phyloP scores from a whole-genome alignment of 1,140 invertebrate genomes.

The Caerostris extrusa region DNA sequence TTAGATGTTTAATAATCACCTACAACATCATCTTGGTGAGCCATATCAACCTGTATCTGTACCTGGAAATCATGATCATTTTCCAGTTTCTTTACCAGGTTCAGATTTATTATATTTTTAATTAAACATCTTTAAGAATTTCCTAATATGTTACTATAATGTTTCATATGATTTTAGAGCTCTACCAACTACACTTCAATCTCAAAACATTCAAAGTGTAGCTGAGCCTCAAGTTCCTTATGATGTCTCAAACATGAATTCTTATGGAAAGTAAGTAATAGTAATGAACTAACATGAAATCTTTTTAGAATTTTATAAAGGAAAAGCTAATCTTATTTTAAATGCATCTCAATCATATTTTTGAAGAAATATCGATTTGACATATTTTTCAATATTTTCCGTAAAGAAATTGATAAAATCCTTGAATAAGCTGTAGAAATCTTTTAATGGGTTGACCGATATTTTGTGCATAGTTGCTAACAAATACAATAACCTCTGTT shows the following conservation, averaged over 20 bases:
- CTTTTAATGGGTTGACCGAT: too few relatives aligned
- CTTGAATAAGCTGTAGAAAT: too few relatives aligned
- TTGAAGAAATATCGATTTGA: too few relatives aligned
- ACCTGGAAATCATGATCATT: constrained; percentile 14
- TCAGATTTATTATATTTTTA: neutral
- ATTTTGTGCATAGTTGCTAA: too few relatives aligned
- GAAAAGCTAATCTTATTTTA: too few relatives aligned
- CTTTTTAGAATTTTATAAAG: too few relatives aligned
- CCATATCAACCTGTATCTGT: constrained; percentile 34
- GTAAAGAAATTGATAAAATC: too few relatives aligned
- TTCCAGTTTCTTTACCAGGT: neutral
- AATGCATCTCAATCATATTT: too few relatives aligned
- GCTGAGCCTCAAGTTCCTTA: constrained; percentile 31
- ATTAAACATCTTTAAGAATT: neutral
- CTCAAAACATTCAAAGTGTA: neutral
- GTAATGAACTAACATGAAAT: too few relatives aligned
- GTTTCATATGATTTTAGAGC: neutral
- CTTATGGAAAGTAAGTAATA: constrained; percentile 37
- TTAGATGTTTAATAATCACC: neutral
- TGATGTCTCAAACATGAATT: constrained; percentile 6
- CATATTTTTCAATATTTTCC: too few relatives aligned
- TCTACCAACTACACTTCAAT: constrained; percentile 5
- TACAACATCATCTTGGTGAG: neutral
- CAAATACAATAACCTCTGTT: too few relatives aligned
- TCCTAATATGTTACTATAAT: neutral